Conservation (phyloP, 2,797 vertebrate genomes). For the Oryzias sinensis region DNA sequence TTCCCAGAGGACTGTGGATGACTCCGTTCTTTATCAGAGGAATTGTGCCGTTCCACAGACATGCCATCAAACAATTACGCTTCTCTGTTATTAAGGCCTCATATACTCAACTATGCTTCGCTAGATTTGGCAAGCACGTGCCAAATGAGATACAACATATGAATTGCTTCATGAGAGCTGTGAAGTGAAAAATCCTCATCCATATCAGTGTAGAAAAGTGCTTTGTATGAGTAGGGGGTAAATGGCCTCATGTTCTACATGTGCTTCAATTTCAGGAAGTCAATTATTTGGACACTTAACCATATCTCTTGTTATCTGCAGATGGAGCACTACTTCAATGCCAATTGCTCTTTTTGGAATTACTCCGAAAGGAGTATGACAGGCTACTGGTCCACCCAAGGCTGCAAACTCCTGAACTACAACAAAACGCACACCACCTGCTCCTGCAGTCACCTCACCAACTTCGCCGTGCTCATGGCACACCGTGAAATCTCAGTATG, state of each 20-base stretch:
- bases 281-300: slow-evolving; percentile 78
- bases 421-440: slow-evolving; percentile 97
- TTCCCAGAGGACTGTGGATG: slow-evolving; percentile 73
- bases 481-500: slow-evolving; percentile 91
- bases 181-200: slow-evolving; percentile 68
- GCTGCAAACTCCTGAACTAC: slow-evolving; percentile 95
- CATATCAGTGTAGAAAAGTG: slow-evolving; percentile 62
- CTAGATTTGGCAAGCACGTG: slow-evolving; percentile 72
- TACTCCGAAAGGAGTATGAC: slow-evolving; percentile 99
- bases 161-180: slow-evolving; percentile 69
- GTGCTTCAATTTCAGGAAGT: slow-evolving; percentile 72
- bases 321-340: slow-evolving; percentile 98
- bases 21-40: slow-evolving; percentile 79
- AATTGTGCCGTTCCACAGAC: slow-evolving; percentile 80
- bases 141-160: slow-evolving; percentile 74
- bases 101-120: slow-evolving; percentile 67
- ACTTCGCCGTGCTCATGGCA: slow-evolving; percentile 98
- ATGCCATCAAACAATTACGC: slow-evolving; percentile 80
- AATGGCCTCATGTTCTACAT: slow-evolving; percentile 75
- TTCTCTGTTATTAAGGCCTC: slow-evolving; percentile 76
- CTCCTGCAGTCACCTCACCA: slow-evolving; percentile 97
- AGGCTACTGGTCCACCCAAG: slow-evolving; percentile 99
- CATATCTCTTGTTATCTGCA: slow-evolving; percentile 79
- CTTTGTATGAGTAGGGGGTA: slow-evolving; percentile 73
- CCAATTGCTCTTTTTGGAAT: slow-evolving; percentile 99